Base-by-base conservation (phyloP, 2,888 invertebrate species). In the Urechis unicinctus region DNA sequence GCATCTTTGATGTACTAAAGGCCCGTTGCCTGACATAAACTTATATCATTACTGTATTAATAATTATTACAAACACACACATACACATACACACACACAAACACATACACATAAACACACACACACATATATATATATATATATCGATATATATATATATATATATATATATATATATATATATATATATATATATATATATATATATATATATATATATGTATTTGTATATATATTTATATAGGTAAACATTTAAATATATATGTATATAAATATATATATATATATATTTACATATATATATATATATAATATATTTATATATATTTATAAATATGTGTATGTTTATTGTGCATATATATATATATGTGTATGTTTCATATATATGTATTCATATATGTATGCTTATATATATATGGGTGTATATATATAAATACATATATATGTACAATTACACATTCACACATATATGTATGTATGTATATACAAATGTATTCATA, bases 181-280 rank as follows among this genome's bases (percentile, higher is more conserved):
- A 51, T 36, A 51, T 31, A 41, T 51, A 41, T 36, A 53, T 51
- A 54, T 24, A 54, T 43, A 41, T n/a, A 54, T 50, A 43, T 36
- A 54, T 54, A 52, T 31, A 52, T 49, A 54, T 31, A 54, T 54
- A 31, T 31, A 52, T 54, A 49, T 36, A 54, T 54, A 54, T 24
- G 52, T 52, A 51, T 50, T 52, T 54, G 42, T 13, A 54, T 54
- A 54, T 50, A 25, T 51, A 24, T 28, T 21, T n/a, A n/a, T n/a
- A n/a, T n/a, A n/a, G n/a, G n/a, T n/a, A n/a, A n/a, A n/a, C n/a
- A n/a, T n/a, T n/a, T n/a, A n/a, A n/a, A n/a, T n/a, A n/a, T n/a
- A n/a, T n/a, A n/a, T n/a, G n/a, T n/a, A n/a, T n/a, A n/a, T 36
- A 54, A 42, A 52, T 29, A 51, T 36, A 46, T 43, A 52, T 30